Percentiles rank a stretch among this genome's conserved stretches.
These are phyloP conservation scores for Drosophila ohnishii DNA, from an alignment of 1,140 invertebrate species.

Conservation along the genomic window DNA sequence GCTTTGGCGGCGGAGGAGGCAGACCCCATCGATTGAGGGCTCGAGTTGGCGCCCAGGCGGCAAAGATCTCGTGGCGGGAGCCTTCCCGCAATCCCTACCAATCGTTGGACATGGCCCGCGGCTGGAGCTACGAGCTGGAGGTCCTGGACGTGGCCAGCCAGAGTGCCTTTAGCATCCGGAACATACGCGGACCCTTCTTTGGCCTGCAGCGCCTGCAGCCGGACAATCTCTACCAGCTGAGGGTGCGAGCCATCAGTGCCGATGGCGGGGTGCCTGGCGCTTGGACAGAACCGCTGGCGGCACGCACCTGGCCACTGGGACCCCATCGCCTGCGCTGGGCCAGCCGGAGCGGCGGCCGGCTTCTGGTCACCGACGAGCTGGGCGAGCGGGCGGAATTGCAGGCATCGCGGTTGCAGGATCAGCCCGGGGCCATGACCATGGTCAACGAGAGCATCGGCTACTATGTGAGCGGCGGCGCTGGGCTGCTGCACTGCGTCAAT, in stretches of 20 bases:
- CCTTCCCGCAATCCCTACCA: slow-evolving; percentile 91
- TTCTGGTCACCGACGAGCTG: slow-evolving; percentile 88
- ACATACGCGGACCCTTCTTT: slow-evolving; percentile 87
- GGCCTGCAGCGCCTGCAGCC: slow-evolving; percentile 88
- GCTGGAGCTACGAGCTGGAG: slow-evolving; percentile 93
- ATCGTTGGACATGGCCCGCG: slow-evolving; percentile 91
- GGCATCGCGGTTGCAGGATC: not conserved
- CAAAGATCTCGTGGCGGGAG: slow-evolving; percentile 90
- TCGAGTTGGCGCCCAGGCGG: slow-evolving; percentile 89
- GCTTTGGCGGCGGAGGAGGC: slow-evolving; percentile 86
- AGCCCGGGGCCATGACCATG: slow-evolving; percentile 38
- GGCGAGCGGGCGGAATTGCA: slow-evolving; percentile 85
- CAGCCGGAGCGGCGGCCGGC: slow-evolving; percentile 86
- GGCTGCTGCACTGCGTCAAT: slow-evolving; percentile 56
- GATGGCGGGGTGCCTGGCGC: slow-evolving; percentile 90
- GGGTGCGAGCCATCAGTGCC: slow-evolving; percentile 84
- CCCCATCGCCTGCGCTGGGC: slow-evolving; percentile 86
- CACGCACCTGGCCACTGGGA: slow-evolving; percentile 86
- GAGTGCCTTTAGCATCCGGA: slow-evolving; percentile 74
- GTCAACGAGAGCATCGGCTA: slow-evolving; percentile 64
- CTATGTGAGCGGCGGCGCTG: slow-evolving; percentile 42
- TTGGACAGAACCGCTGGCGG: slow-evolving; percentile 91
- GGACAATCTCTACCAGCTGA: slow-evolving; percentile 90
- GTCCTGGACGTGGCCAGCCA: slow-evolving; percentile 86
- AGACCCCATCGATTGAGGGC: slow-evolving; percentile 90